Conservation (phyloP, 2,113 vertebrate genomes). For the Tylochromis polylepis region DNA sequence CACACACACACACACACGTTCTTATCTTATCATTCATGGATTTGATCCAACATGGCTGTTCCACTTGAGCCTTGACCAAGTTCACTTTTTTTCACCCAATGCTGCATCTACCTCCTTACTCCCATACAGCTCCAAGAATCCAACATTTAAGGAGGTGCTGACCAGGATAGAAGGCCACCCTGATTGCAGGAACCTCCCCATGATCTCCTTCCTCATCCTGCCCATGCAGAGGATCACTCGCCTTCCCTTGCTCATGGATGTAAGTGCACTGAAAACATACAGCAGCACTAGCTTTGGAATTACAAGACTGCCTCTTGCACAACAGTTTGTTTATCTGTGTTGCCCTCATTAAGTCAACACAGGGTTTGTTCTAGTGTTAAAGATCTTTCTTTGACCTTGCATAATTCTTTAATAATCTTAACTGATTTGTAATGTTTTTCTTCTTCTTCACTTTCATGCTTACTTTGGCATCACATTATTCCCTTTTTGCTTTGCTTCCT, state of each 20-base stretch:
- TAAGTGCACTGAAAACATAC: constrained; percentile 69
- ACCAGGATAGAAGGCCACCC: constrained; percentile 84
- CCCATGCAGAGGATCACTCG: constrained; percentile 98
- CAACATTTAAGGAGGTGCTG: constrained; percentile 85
- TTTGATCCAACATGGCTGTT: background rate
- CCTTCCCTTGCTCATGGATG: constrained; percentile 93
- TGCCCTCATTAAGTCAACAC: background rate
- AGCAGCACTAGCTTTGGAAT: constrained; percentile 6
- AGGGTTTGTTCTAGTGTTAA: background rate
- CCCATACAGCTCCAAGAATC: constrained; percentile 74
- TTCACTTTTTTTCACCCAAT: background rate
- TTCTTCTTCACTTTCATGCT: constrained; percentile 3
- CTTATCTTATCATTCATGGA: background rate
- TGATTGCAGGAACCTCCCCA: constrained; percentile 91
- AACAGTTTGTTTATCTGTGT: constrained; percentile 25
- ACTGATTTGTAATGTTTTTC: background rate
- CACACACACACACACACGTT: background rate
- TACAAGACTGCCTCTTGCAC: constrained; percentile 23
- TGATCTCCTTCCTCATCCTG: constrained; percentile 98
- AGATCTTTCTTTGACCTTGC: constrained; percentile 1
- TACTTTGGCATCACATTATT: background rate
- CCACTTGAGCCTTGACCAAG: background rate
- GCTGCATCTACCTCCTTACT: background rate
- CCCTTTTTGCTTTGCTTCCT: background rate
- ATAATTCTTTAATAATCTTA: background rate